Evolutionary conservation across 2,797 vertebrate genomes (phyloP).

Genomic region (Xenopus petersii): DNA sequence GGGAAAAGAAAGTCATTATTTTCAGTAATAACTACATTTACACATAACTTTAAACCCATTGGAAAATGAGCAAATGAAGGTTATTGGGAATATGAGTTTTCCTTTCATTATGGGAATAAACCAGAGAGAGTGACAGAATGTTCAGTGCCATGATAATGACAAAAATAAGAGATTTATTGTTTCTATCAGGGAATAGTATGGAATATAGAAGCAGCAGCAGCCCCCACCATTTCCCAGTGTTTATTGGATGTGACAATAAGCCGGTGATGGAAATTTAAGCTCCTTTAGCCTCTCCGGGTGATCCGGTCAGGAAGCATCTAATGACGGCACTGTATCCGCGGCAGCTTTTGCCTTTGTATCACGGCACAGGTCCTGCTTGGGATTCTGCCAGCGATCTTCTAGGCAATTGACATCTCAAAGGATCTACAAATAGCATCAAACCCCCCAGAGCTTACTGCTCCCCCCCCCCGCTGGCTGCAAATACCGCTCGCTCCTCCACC

Average conservation of each 20-base stretch:
- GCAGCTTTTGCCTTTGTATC: slow-evolving; percentile 64
- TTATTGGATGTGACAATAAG: slow-evolving; percentile 52
- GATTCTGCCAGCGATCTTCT: slow-evolving; percentile 84
- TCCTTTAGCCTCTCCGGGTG: slow-evolving; percentile 51
- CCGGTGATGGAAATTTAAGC: slow-evolving; percentile 58
- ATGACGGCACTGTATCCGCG: slow-evolving; percentile 59
- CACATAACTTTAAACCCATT: too few species aligned
- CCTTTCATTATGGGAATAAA: too few species aligned
- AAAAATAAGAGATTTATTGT: too few species aligned
- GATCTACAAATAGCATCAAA: slow-evolving; percentile 80
- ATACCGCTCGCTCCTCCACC: slow-evolving; percentile 25
- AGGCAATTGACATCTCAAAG: slow-evolving; percentile 82
- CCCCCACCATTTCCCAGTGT: background rate
- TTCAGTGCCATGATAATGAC: too few species aligned
- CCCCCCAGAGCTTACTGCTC: slow-evolving; percentile 47
- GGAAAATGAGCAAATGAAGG: too few species aligned
- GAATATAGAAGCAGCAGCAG: too few species aligned
- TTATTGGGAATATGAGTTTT: too few species aligned
- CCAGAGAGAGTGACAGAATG: too few species aligned
- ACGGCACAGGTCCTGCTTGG: slow-evolving; percentile 73
- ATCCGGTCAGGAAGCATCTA: slow-evolving; percentile 61
- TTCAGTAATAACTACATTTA: too few species aligned
- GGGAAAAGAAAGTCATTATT: too few species aligned
- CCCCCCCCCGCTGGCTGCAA: slow-evolving; percentile 29
- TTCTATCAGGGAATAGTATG: too few species aligned